Base-by-base conservation (phyloP, 2,888 invertebrate genomes). In the Heteromurus nitidus region DNA sequence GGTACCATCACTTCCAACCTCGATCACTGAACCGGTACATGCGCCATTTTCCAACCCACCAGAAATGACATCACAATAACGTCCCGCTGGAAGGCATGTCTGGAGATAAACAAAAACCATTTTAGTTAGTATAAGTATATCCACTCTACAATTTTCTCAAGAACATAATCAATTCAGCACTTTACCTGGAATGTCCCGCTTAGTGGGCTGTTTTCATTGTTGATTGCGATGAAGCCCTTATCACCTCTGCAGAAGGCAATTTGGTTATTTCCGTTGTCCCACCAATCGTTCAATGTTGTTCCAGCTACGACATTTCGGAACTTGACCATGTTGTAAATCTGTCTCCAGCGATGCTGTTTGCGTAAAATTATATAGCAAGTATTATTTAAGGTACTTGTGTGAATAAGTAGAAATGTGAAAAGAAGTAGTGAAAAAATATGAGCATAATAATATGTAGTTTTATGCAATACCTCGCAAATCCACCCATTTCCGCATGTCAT, bases 291-390 rank as follows among this genome's bases (percentile, higher is more conserved):
- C 30, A 87, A 76, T 13, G 69, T 2, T 76, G 82, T 53, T 87
- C 88, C 88, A 77, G 91, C 91, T 0, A 92, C 95, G 0, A 91
- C 91, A 88, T 95, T 95, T 84, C 93, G 92, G 89, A 95, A 96
- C 0, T 89, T 91, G 0, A 94, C 93, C 95, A 96, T 95, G 83
- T 92, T 92, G 90, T 90, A 93, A 87, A 96, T 94, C 88, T 94
- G 93, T 0, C 93, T 91, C 95, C 95, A 96, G 30, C 96, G 92
- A 89, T 96, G 94, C 89, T 70, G 22, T 31, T n/a, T 36, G 13
- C 50, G 50, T 50, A 5, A 36, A 36, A 9, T 36, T 36, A 36
- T 36, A 36, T 36, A 36, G 36, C 36, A 36, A 36, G 13, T 36
- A 36, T 13, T 36, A 9, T 36, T 36, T 36, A 9, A 36, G 7